A percentile compares a stretch with the other conserved stretches of the same genome.
Evolutionary conservation across 2,888 invertebrate species (phyloP).

Genomic region (Spicauda simplicius): DNA sequence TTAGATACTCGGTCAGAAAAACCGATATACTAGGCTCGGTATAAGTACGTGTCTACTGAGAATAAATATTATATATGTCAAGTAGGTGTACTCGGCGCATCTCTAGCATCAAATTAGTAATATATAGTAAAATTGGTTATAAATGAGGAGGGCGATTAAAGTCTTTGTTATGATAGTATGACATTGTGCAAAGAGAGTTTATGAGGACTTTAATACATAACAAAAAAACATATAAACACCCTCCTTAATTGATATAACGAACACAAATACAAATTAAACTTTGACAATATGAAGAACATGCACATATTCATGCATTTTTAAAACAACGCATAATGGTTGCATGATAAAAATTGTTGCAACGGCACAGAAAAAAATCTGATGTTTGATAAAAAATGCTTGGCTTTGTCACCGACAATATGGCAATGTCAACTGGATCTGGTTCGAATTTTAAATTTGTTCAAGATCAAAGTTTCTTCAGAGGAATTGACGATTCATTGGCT

Average conservation of each 20-base stretch:
- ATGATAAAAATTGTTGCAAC: background rate
- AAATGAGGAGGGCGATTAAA: background rate
- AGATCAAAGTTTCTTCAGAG: background rate
- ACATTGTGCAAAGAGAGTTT: too few relatives aligned
- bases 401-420: slow-evolving; percentile 73
- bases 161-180: background rate
- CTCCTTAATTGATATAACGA: background rate
- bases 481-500: background rate
- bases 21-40: too few relatives aligned
- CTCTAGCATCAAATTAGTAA: too few relatives aligned
- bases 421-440: slow-evolving; percentile 19
- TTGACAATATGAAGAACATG: background rate
- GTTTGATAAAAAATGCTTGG: slow-evolving; percentile 36
- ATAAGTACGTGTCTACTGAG: too few relatives aligned
- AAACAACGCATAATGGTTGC: background rate
- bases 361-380: slow-evolving; percentile 12
- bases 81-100: too few relatives aligned
- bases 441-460: background rate
- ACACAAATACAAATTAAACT: background rate
- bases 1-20: too few relatives aligned
- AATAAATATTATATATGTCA: too few relatives aligned
- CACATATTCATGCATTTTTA: background rate
- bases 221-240: background rate
- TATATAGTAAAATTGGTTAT: background rate
- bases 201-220: too few relatives aligned